These are phyloP conservation scores for Pachyseris speciosa DNA, from an alignment of 64 coral and sea anemone species.

Conservation along the genomic window DNA sequence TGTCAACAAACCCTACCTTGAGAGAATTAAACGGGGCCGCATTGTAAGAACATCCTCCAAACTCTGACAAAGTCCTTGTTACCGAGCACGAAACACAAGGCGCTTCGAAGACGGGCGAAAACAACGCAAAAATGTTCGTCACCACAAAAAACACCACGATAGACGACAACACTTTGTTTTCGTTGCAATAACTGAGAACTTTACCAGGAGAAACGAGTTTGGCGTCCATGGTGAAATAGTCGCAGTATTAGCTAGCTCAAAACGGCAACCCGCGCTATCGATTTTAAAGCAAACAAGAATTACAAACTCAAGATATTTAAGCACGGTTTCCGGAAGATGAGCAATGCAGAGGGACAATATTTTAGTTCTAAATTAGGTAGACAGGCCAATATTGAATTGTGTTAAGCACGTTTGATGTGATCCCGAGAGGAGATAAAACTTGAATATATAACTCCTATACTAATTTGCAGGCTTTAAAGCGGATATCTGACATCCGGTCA, in stretches of 20 bases:
- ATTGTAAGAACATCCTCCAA: slow-evolving; percentile 47
- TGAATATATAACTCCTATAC: neutral
- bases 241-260: neutral
- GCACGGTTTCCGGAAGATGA: neutral
- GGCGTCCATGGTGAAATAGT: neutral
- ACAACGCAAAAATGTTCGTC: slow-evolving; percentile 41
- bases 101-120: slow-evolving; percentile 41
- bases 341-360: neutral
- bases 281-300: slow-evolving; percentile 41
- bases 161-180: slow-evolving; percentile 14
- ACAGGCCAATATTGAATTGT: neutral
- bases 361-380: neutral
- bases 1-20: slow-evolving; percentile 44
- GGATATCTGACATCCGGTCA: neutral
- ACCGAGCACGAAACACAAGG: slow-evolving; percentile 88
- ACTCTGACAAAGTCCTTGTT: slow-evolving; percentile 57
- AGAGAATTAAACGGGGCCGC: slow-evolving; percentile 26
- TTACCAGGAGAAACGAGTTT: neutral
- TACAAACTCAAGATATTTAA: slow-evolving; percentile 50
- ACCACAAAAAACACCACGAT: neutral
- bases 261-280: neutral
- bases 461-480: neutral
- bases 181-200: slow-evolving; percentile 16
- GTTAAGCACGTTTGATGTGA: neutral
- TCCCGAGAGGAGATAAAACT: slow-evolving; percentile 22